phyloP scores from a whole-genome alignment of 2,113 vertebrate species.

The Labeo rohita region DNA sequence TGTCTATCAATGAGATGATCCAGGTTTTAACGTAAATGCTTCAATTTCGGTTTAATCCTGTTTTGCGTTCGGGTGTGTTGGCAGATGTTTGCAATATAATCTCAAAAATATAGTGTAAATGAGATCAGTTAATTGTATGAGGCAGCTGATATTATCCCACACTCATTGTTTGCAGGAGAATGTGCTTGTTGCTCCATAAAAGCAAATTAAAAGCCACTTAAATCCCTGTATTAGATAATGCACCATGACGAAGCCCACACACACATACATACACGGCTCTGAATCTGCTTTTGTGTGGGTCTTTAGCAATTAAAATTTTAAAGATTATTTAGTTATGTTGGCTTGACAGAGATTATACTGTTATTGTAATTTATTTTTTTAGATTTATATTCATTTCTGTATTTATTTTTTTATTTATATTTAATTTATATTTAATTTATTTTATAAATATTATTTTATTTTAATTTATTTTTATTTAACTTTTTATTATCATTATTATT shows the following conservation, averaged over 20 bases:
- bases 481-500: too few relatives aligned
- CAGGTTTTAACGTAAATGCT: conserved; percentile 1
- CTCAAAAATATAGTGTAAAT: neutral
- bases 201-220: conserved; percentile 19
- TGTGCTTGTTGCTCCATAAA: neutral
- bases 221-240: conserved; percentile 10
- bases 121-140: neutral
- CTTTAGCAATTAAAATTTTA: neutral
- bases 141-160: conserved; percentile 13
- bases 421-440: too few relatives aligned
- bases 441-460: too few relatives aligned
- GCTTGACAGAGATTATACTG: neutral
- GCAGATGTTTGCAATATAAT: neutral
- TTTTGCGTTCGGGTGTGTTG: neutral
- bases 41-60: conserved; percentile 15
- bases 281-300: neutral
- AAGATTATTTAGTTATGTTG: neutral
- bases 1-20: conserved; percentile 9
- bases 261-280: neutral
- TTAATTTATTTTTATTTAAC: too few relatives aligned
- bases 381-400: too few relatives aligned
- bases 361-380: too few relatives aligned
- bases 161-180: neutral
- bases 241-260: neutral
- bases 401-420: neutral